phyloP scores from a whole-genome alignment of 1,140 invertebrate species.

The Vanessa tameamea region DNA sequence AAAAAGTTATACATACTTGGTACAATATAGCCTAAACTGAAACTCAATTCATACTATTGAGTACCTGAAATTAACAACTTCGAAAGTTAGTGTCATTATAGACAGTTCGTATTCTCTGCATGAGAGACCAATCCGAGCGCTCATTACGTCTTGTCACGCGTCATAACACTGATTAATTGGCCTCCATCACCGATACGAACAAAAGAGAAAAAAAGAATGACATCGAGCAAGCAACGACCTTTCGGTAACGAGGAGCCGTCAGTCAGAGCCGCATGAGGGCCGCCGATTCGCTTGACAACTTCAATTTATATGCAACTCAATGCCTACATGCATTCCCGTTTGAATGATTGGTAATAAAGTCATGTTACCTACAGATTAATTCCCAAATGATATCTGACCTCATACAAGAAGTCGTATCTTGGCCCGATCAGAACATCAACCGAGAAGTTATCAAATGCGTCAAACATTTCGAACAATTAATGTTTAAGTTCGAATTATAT shows the following conservation, averaged over 20 bases:
- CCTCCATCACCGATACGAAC: slow-evolving; percentile 52
- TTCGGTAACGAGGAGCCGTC: slow-evolving; percentile 68
- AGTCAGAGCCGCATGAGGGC: slow-evolving; percentile 49
- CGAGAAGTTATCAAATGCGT: slow-evolving; percentile 25
- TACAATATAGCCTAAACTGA: no score
- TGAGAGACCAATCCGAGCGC: slow-evolving; percentile 35
- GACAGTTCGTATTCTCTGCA: slow-evolving; percentile 18
- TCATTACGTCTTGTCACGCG: slow-evolving; percentile 69
- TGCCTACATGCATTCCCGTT: slow-evolving; percentile 42
- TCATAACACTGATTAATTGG: slow-evolving; percentile 76
- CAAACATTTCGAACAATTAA: slow-evolving; percentile 38
- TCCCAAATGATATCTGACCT: slow-evolving; percentile 29
- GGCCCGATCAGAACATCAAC: neutral
- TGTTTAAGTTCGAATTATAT: slow-evolving; percentile 31
- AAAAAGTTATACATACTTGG: no score
- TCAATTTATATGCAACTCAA: slow-evolving; percentile 65
- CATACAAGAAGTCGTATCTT: slow-evolving; percentile 2
- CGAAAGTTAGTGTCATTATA: neutral
- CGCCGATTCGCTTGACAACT: slow-evolving; percentile 57
- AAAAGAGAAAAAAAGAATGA: slow-evolving; percentile 56
- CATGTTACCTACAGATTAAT: slow-evolving; percentile 27
- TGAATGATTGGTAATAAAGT: slow-evolving; percentile 59
- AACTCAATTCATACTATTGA: neutral
- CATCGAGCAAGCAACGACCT: slow-evolving; percentile 61
- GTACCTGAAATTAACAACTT: neutral